Conservation (phyloP, 1,140 invertebrate genomes). For the Papilio machaon region DNA sequence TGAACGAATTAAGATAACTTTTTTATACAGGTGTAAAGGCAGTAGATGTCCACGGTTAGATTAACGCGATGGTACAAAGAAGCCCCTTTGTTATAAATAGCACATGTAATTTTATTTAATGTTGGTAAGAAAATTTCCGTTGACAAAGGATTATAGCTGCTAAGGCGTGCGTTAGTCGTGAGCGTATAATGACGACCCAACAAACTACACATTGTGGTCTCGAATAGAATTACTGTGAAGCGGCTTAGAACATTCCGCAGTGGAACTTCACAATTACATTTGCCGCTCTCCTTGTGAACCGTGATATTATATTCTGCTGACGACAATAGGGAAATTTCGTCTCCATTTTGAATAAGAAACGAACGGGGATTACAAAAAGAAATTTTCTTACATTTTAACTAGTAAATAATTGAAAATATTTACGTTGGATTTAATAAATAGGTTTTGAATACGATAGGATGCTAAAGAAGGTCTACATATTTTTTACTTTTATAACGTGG, state of each 20-base stretch:
- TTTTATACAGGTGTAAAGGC: too few relatives aligned
- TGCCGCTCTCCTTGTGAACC: conserved; percentile 28
- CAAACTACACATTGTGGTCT: conserved; percentile 34
- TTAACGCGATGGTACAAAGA: background rate
- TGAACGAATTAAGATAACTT: too few relatives aligned
- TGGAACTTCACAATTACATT: conserved; percentile 33
- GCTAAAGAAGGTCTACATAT: too few relatives aligned
- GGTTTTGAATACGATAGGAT: background rate
- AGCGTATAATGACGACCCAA: conserved; percentile 17
- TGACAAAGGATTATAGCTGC: conserved; percentile 21
- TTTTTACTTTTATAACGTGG: too few relatives aligned
- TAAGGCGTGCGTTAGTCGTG: background rate
- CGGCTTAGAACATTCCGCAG: conserved; percentile 33
- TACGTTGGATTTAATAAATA: background rate
- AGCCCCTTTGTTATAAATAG: background rate
- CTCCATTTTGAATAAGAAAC: conserved; percentile 18
- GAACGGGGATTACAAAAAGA: conserved; percentile 9
- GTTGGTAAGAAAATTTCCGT: conserved; percentile 7
- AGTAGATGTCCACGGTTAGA: too few relatives aligned
- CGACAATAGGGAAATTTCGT: conserved; percentile 8
- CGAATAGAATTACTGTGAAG: conserved; percentile 33
- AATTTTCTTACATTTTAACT: background rate
- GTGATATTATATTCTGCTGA: conserved; percentile 32
- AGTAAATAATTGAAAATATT: background rate
- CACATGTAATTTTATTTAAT: background rate